Evolutionary conservation across 2,113 vertebrate species (phyloP).

Genomic region (Cygnus atratus): DNA sequence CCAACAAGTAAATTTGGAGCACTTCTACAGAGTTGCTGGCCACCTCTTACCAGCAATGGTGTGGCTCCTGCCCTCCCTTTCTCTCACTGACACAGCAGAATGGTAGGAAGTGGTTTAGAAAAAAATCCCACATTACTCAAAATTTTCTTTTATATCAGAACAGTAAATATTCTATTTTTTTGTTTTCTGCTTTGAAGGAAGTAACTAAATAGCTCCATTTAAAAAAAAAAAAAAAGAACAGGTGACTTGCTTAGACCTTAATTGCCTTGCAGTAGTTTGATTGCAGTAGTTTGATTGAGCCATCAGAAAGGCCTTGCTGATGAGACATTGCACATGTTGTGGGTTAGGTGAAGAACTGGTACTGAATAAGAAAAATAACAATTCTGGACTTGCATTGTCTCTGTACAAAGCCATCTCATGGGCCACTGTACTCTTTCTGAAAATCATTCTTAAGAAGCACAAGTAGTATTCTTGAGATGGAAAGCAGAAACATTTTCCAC

Average conservation of each 20-base stretch:
- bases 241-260: neutral
- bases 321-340: neutral
- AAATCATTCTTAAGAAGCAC: neutral
- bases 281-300: neutral
- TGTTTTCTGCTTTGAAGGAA: neutral
- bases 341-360: neutral
- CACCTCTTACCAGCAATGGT: neutral
- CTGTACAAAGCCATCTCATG: neutral
- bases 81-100: neutral
- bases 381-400: neutral
- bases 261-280: neutral
- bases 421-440: neutral
- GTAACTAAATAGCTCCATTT: neutral
- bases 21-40: neutral
- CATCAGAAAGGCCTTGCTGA: neutral
- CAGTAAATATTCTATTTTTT: neutral
- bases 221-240: neutral
- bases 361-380: neutral
- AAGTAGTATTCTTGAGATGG: neutral
- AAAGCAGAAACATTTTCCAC: neutral
- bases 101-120: neutral
- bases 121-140: neutral
- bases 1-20: neutral
- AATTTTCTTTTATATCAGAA: neutral
- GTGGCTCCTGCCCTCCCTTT: neutral